Evolutionary conservation across 2,113 vertebrate species (phyloP).

Genomic region (Anoura caudifer): DNA sequence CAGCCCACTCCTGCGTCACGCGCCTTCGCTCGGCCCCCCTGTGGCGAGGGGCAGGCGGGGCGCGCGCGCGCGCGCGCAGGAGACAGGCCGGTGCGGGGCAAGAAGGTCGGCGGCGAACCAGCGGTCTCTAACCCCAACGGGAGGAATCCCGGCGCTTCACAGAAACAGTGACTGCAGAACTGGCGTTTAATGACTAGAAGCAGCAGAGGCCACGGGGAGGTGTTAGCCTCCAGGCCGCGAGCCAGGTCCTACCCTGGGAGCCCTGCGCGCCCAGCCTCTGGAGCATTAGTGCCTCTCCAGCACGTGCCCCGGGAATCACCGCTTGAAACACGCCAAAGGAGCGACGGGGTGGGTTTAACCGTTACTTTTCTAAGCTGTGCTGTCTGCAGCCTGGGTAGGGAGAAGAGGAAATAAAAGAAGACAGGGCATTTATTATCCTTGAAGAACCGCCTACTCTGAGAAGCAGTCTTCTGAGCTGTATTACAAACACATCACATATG

Average conservation of each 20-base stretch:
- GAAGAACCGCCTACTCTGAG: not conserved
- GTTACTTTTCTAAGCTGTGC: not conserved
- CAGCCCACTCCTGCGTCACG: constrained; percentile 83
- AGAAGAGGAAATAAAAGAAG: not conserved
- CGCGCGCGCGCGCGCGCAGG: fast-evolving
- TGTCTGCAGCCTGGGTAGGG: not conserved
- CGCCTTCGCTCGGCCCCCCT: constrained; percentile 79
- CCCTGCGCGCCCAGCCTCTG: not conserved
- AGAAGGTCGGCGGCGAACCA: not conserved
- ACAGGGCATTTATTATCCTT: not conserved
- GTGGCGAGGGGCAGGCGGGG: constrained; percentile 36
- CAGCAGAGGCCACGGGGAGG: not conserved
- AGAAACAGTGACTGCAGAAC: not conserved
- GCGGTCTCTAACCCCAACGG: not conserved
- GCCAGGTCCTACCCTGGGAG: not conserved
- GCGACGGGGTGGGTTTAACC: too few species aligned
- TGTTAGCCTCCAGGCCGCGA: not conserved
- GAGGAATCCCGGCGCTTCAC: not conserved
- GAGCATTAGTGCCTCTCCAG: not conserved
- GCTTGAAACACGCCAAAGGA: not conserved
- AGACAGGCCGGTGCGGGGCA: not conserved
- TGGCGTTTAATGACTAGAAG: not conserved
- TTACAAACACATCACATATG: not conserved
- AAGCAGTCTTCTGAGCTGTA: not conserved
- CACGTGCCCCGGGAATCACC: not conserved